Percentiles rank a stretch among this genome's conserved stretches.
Conservation (phyloP, 2,113 vertebrate genomes). For the Corvus moneduloides region DNA sequence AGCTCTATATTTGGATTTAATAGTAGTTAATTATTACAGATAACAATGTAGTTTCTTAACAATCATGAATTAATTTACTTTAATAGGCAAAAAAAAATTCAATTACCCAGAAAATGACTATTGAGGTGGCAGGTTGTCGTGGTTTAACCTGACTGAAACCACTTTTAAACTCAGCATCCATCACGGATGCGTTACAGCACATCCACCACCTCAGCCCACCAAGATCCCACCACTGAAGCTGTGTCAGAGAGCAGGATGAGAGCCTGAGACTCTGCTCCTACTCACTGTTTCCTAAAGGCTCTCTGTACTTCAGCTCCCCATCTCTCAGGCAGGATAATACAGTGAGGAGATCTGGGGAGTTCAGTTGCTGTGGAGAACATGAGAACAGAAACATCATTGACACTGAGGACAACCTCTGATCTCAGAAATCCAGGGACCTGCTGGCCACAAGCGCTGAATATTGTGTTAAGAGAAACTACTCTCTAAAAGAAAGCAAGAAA, state of each 20-base stretch:
- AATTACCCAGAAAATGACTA: background rate
- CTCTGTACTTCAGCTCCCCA: background rate
- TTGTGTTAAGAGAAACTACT: background rate
- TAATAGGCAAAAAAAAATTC: background rate
- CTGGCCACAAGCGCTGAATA: background rate
- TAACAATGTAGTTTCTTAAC: background rate
- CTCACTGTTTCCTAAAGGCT: background rate
- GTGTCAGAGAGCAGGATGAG: background rate
- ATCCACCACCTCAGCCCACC: background rate
- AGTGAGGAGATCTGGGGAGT: background rate
- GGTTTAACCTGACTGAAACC: background rate
- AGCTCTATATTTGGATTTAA: background rate
- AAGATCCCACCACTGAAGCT: background rate
- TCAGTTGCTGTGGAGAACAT: background rate
- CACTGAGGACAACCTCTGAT: background rate
- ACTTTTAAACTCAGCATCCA: background rate
- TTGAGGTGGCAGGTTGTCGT: background rate
- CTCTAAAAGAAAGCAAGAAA: background rate
- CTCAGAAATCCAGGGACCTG: background rate
- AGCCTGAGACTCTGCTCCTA: background rate
- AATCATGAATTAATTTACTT: background rate
- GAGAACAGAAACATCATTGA: background rate
- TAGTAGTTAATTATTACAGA: background rate
- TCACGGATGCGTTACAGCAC: accelerated
- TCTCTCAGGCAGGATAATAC: background rate